phyloP scores from a whole-genome alignment of 2,113 vertebrate genomes.

The Onychostoma macrolepis region DNA sequence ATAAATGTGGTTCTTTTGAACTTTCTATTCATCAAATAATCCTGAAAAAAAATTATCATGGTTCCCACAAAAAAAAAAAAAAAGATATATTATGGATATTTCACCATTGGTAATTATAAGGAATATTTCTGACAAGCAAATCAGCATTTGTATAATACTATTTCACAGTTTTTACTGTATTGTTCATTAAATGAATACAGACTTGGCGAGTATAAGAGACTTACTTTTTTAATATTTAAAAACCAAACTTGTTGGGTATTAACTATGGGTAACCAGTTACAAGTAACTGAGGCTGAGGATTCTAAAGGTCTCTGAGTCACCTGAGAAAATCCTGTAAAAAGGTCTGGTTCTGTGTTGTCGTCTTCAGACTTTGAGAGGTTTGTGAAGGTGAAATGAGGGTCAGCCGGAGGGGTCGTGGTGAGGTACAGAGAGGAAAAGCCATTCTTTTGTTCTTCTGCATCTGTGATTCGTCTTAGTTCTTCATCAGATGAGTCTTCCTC shows the following conservation, averaged over 20 bases:
- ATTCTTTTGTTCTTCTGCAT: slow-evolving; percentile 47
- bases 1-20: background rate
- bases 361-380: slow-evolving; percentile 32
- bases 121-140: background rate
- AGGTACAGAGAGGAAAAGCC: slow-evolving; percentile 34
- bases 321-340: slow-evolving; percentile 57
- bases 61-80: no score
- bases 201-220: background rate
- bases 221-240: background rate
- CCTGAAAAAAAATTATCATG: no score
- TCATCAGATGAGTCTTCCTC: slow-evolving; percentile 67
- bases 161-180: background rate
- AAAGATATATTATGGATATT: background rate
- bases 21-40: no score
- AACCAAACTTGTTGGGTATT: background rate
- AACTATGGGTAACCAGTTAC: background rate
- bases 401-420: slow-evolving; percentile 2
- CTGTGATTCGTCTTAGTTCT: slow-evolving; percentile 48
- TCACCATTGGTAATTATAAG: background rate
- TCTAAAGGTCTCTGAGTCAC: slow-evolving; percentile 56
- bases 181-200: background rate
- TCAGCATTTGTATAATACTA: background rate
- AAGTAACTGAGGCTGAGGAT: background rate
- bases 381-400: background rate
- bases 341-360: slow-evolving; percentile 38